These are phyloP conservation scores for Montipora capricornis DNA, from an alignment of 64 coral and sea anemone genomes.

Conservation along the genomic window DNA sequence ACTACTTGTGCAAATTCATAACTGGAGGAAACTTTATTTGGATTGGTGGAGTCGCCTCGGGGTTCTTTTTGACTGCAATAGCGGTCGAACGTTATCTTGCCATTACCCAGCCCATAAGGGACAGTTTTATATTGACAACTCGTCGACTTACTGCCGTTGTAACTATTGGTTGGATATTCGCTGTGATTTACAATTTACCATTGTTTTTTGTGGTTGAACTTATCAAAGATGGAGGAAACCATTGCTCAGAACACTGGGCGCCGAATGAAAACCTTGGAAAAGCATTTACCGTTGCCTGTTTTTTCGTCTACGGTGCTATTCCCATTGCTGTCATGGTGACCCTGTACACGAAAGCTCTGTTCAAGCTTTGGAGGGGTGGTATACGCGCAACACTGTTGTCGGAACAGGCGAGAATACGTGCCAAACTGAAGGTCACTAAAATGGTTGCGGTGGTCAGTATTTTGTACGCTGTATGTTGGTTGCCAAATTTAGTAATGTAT, in stretches of 20 bases:
- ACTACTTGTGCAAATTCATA: conserved; percentile 67
- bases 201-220: conserved; percentile 16
- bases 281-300: conserved; percentile 21
- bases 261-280: conserved; percentile 9
- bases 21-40: conserved; percentile 86
- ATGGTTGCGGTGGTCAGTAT: conserved; percentile 41
- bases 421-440: conserved; percentile 60
- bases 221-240: not conserved
- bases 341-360: not conserved
- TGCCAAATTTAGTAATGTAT: conserved; percentile 64
- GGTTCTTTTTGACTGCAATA: conserved; percentile 19
- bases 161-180: conserved; percentile 30
- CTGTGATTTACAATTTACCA: conserved; percentile 44
- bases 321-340: not conserved
- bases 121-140: not conserved
- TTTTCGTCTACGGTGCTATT: conserved; percentile 55
- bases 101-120: not conserved
- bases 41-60: conserved; percentile 34
- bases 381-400: not conserved
- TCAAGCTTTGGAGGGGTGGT: conserved; percentile 13
- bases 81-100: conserved; percentile 45
- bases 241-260: conserved; percentile 57
- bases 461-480: conserved; percentile 57
- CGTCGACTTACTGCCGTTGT: not conserved
- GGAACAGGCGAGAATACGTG: not conserved